Base-by-base conservation (phyloP, 2,113 vertebrate genomes). In the Cygnus atratus region DNA sequence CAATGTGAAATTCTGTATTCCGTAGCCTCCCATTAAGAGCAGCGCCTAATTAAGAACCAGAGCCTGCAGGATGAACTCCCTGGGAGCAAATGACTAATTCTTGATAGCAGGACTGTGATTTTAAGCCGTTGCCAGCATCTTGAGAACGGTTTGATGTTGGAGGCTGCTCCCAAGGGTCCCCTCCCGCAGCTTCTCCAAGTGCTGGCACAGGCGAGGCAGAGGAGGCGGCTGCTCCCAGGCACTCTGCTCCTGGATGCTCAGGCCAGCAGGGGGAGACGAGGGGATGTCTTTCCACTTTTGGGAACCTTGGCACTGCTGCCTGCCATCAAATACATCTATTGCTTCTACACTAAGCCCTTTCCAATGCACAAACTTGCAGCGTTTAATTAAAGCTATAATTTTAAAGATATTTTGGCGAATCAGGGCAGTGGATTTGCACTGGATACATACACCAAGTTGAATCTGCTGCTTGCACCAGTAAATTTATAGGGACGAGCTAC, bases 81-180 rank as follows among this genome's bases (percentile, higher is more conserved):
- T 79, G 91, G 66, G 78, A 96, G 88, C n/a, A 93, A 84, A 82
- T 93, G 84, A 92, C 87, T 92, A 94, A 92, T 89, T 93, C 88
- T 83, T 67, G 71, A 80, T 77, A 92, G 72, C 46, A 78, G 48
- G 65, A 52, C 89, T 87, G 92, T 83, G 91, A 70, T 78, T 94
- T 91, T 83, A 93, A 84, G 77, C 67, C 75, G 46, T 79, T 96
- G 86, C 71, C 67, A 82, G 37, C 59, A 85, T 84, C 81, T 74
- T 70, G 91, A 93, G 81, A 90, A 92, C 61, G 67, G 86, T 46
- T 92, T 21, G 28, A 55, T 78, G 88, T 65, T 84, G 80, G 80
- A 95, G 91, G 93, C 94, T 94, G 71, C 89, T 97, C 91, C 91
- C 87, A 58, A 85, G 74, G 70, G 87, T 61, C 62, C 35, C 37